A percentile compares a stretch with the other conserved stretches of the same genome.
Conservation (phyloP, 2,797 vertebrate species). For the Lycodopsis pacificus region DNA sequence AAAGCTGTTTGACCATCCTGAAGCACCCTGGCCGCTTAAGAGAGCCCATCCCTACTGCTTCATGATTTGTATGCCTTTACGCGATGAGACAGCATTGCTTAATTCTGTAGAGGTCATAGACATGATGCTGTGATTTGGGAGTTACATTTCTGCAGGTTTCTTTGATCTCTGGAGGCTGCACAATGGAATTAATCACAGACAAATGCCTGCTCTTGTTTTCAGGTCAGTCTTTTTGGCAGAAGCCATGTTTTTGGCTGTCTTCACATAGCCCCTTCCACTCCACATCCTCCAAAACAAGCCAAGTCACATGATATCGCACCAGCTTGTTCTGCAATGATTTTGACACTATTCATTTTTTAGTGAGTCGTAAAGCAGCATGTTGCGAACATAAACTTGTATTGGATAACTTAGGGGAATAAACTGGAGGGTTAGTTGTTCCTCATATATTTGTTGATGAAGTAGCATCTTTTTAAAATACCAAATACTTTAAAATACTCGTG, state of each 20-base stretch:
- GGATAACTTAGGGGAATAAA: not conserved
- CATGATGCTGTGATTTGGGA: constrained; percentile 12
- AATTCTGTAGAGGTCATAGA: constrained; percentile 3
- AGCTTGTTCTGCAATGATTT: not conserved
- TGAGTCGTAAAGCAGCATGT: not conserved
- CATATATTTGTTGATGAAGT: not conserved
- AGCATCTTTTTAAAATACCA: not conserved
- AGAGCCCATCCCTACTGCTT: not conserved
- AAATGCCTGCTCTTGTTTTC: constrained; percentile 28
- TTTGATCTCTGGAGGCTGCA: constrained; percentile 31
- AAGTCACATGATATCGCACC: constrained; percentile 4
- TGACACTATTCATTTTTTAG: not conserved
- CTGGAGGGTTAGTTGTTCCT: not conserved
- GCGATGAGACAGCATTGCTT: not conserved
- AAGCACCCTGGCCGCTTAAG: not conserved
- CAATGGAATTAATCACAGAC: constrained; percentile 34
- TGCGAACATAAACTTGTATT: not conserved
- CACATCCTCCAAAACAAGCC: constrained; percentile 5
- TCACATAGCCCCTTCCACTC: constrained; percentile 12
- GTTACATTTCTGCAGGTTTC: constrained; percentile 9
- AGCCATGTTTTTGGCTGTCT: constrained; percentile 19
- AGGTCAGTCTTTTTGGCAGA: constrained; percentile 46
- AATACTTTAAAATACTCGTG: not conserved
- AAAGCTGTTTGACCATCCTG: not conserved
- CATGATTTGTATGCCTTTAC: not conserved